Base-by-base conservation (phyloP, 2,113 vertebrate genomes). In the Sinocyclocheilus maitianheensis region DNA sequence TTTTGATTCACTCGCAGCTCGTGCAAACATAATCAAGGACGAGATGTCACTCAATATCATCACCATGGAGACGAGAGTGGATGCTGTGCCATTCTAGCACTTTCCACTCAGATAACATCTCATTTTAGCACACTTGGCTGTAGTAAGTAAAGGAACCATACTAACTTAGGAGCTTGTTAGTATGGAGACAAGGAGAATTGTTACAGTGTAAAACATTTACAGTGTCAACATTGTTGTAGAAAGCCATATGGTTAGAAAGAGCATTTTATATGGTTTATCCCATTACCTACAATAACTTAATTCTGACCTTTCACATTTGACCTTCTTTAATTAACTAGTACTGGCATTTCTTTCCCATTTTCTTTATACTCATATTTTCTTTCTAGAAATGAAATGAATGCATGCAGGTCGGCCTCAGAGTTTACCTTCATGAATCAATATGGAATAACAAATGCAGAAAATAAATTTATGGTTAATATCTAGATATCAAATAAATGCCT, bases 21-120 rank as follows among this genome's bases (percentile, higher is more conserved):
- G 67, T 34, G 40, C 60, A 82, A 82, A 82, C 80, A 82, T 34
- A 67, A 69, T 82, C 79, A 81, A 81, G 79, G 79, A 14, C n/a
- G 43, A 81, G 79, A 30, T 81, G 79, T 30, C 79, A 81, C 62
- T 81, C 60, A 69, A 48, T 69, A 34, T 65, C 62, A 82, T 65
- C n/a, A 13, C 60, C 48, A 65, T 81, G 79, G 79, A 81, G 79
- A 79, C 77, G 5, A 60, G 53, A n/a, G 77, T 11, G 16, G 20
- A 37, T 60, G 20, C 18, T 22, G 77, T 6, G 4, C n/a, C 16
- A 11, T 67, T 81, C 60, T 20, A 67, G 62, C 7, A 5, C 62
- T 16, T 65, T 80, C 34, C 77, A 1, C 26, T 62, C 4, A 80
- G 62, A 69, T 81, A 20, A 81, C 13, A 5, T 69, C 62, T 81